Percentiles rank a stretch among this genome's conserved stretches.
Evolutionary conservation across 2,797 vertebrate genomes (phyloP).

Genomic region (Nannoperca obscura): DNA sequence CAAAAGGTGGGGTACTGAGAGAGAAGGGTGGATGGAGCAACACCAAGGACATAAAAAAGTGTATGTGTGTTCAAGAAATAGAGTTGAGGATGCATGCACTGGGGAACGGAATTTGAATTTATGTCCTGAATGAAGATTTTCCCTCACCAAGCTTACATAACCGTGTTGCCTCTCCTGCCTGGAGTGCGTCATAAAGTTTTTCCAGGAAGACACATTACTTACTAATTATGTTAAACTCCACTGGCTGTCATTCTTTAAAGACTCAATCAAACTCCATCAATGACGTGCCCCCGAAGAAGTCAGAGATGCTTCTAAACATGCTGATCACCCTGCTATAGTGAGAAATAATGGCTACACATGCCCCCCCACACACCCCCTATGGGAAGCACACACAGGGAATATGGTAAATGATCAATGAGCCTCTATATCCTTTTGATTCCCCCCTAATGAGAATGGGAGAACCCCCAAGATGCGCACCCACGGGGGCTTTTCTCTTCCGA

Average conservation of each 20-base stretch:
- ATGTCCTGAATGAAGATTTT: conserved; percentile 32
- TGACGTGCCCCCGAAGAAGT: conserved; percentile 19
- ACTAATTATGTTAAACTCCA: conserved; percentile 40
- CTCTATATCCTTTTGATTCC: conserved; percentile 69
- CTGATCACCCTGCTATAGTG: conserved; percentile 41
- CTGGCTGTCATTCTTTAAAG: conserved; percentile 38
- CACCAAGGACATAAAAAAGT: conserved; percentile 20
- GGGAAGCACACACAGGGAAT: conserved; percentile 45
- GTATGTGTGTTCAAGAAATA: conserved; percentile 6
- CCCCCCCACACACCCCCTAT: neutral
- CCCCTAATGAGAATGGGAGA: conserved; percentile 75
- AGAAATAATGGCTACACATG: conserved; percentile 30
- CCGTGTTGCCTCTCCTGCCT: conserved; percentile 44
- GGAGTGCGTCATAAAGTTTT: conserved; percentile 42
- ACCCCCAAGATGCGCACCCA: conserved; percentile 66
- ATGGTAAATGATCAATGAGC: conserved; percentile 64
- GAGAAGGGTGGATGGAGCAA: conserved; percentile 1
- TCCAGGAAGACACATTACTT: conserved; percentile 46
- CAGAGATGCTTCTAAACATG: conserved; percentile 18
- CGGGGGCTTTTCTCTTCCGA: conserved; percentile 56
- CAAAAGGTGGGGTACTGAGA: conserved; percentile 27
- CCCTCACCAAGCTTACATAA: conserved; percentile 38
- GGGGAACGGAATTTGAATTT: conserved; percentile 21
- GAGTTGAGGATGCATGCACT: neutral
- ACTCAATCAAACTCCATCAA: conserved; percentile 46